Base-by-base conservation (phyloP, 2,888 invertebrate species). In the Gastracanthus pulcherrimus region DNA sequence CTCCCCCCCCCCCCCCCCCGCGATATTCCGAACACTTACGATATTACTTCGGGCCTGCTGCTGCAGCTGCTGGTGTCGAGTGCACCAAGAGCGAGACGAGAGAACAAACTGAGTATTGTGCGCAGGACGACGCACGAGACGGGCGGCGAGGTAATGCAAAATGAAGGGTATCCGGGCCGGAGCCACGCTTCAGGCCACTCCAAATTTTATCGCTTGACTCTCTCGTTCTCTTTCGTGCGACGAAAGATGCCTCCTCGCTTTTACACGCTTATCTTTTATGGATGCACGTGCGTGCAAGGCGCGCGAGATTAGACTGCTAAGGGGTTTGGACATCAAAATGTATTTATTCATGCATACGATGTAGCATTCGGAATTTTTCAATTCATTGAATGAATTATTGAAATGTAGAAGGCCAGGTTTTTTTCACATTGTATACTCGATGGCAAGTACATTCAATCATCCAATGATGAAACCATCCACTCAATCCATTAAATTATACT, bases 21-120 rank as follows among this genome's bases (percentile, higher is more conserved):
- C n/a, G n/a, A n/a, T n/a, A n/a, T n/a, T n/a, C 34, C n/a, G 36
- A 7, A 51, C 74, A 74, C 74, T 74, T 74, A 74, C 74, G 74
- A 74, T 64, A 74, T 74, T 74, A 74, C 74, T 62, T 5, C 34
- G 41, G 4, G n/a, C 36, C 26, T 0, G 11, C 36, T 26, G 38
- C 16, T 19, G 62, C 9, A 9, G 16, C 19, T 31, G 31, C n/a
- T n/a, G n/a, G n/a, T n/a, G n/a, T n/a, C n/a, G n/a, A n/a, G n/a
- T n/a, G n/a, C n/a, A n/a, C n/a, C n/a, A n/a, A n/a, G n/a, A n/a
- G n/a, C n/a, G n/a, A n/a, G n/a, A n/a, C n/a, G n/a, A n/a, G n/a
- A n/a, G n/a, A n/a, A n/a, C n/a, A n/a, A n/a, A n/a, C n/a, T n/a
- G n/a, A n/a, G n/a, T n/a, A n/a, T n/a, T n/a, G n/a, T n/a, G n/a